Conservation (phyloP, 2,797 vertebrate species). For the Margarornis squamiger region DNA sequence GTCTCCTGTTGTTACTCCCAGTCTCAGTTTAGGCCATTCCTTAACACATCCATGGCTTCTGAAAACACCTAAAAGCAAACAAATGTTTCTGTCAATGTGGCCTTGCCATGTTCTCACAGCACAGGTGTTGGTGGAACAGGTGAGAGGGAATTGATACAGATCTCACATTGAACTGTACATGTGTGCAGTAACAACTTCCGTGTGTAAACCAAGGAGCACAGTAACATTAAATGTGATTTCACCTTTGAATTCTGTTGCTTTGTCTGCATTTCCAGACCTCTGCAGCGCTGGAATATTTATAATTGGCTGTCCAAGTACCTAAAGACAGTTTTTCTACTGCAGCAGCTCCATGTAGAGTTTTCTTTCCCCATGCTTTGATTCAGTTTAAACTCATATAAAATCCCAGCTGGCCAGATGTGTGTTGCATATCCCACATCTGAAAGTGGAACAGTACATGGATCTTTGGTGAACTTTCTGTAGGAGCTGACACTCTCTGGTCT, state of each 20-base stretch:
- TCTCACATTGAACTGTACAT: no score
- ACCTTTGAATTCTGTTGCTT: not conserved
- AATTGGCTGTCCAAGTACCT: not conserved
- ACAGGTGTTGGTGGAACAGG: not conserved
- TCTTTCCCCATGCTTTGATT: not conserved
- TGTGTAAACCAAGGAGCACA: no score
- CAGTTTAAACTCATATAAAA: not conserved
- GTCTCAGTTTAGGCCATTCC: no score
- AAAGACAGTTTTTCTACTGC: not conserved
- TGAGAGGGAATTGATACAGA: no score
- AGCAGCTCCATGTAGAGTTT: not conserved
- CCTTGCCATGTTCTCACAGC: not conserved
- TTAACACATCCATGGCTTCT: not conserved
- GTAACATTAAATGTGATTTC: no score
- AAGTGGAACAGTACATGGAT: not conserved
- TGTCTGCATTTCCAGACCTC: not conserved
- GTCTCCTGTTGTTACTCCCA: no score
- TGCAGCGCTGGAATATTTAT: not conserved
- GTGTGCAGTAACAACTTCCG: no score
- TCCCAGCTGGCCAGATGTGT: not conserved
- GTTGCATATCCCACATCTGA: not conserved
- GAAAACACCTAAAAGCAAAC: not conserved
- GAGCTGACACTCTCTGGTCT: not conserved
- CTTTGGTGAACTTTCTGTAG: not conserved
- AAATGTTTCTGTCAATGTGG: accelerated